A percentile compares a stretch with the other conserved stretches of the same genome.
phyloP scores from a whole-genome alignment of 2,888 invertebrate species.

The Andrena praecox region DNA sequence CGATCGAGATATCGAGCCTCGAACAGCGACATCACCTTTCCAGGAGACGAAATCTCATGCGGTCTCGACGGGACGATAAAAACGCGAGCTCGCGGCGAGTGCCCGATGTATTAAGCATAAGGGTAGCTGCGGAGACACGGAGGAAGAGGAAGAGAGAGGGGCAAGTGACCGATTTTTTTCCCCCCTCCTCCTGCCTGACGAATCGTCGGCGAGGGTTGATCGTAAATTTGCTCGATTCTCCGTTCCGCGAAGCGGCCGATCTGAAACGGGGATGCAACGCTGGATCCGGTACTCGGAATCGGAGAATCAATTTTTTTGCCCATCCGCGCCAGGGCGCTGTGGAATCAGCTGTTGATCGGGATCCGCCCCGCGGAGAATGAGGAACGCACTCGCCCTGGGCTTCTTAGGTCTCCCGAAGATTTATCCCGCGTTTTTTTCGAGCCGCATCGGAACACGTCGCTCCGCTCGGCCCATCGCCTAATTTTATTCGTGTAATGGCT shows the following conservation, averaged over 20 bases:
- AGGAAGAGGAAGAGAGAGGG: constrained; percentile 5
- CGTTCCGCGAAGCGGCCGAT: constrained; percentile 50
- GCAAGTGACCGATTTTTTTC: constrained; percentile 37
- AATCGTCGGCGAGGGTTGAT: constrained; percentile 56
- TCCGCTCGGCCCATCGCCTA: constrained; percentile 25
- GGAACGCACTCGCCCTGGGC: constrained; percentile 46
- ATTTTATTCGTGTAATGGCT: constrained; percentile 56
- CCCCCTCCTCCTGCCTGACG: constrained; percentile 27
- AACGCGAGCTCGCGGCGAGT: constrained; percentile 34
- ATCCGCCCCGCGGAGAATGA: constrained; percentile 40
- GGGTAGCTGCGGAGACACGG: constrained; percentile 21
- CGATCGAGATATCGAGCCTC: constrained; percentile 67
- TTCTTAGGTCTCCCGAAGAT: constrained; percentile 47
- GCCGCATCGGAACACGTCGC: background rate
- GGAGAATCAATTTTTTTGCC: constrained; percentile 55
- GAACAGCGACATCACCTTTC: constrained; percentile 66
- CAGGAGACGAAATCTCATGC: constrained; percentile 59
- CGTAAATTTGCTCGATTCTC: constrained; percentile 66
- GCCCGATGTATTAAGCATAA: constrained; percentile 60
- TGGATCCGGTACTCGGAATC: constrained; percentile 56
- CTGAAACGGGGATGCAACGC: constrained; percentile 46
- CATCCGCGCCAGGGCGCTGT: constrained; percentile 7
- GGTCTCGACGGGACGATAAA: constrained; percentile 44
- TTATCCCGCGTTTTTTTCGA: constrained; percentile 34
- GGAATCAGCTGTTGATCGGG: constrained; percentile 65